Conservation (phyloP, 2,113 vertebrate species). For the Gymnogyps californianus region DNA sequence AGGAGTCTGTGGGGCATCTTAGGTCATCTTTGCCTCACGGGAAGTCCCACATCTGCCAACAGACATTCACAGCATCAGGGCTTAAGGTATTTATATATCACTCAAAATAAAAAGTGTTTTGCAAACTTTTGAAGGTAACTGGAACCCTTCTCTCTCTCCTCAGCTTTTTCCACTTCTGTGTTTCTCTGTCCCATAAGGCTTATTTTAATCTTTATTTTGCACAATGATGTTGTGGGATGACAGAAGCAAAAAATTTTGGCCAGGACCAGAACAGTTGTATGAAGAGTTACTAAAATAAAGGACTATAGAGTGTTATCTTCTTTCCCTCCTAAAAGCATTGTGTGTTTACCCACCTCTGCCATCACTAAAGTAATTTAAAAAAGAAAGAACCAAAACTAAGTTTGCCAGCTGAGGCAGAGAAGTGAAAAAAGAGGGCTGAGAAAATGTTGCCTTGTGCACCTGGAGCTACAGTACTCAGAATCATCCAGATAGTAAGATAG, state of each 20-base stretch:
- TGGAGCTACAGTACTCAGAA: background rate
- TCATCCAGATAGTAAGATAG: background rate
- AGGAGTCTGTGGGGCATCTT: background rate
- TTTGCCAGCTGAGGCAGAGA: fast-evolving
- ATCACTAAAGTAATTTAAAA: background rate
- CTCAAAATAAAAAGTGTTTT: background rate
- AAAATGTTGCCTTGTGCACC: background rate
- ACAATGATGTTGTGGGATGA: background rate
- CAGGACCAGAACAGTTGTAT: background rate
- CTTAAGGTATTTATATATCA: background rate
- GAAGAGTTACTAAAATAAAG: background rate
- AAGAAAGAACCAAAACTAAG: background rate
- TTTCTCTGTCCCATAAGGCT: background rate
- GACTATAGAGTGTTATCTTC: background rate
- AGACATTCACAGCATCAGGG: background rate
- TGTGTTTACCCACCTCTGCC: background rate
- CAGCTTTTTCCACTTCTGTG: background rate
- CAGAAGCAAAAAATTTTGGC: background rate
- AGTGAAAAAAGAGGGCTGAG: background rate
- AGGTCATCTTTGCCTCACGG: background rate
- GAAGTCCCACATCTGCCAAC: background rate
- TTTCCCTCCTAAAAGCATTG: background rate
- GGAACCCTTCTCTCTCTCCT: background rate
- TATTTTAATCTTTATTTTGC: background rate
- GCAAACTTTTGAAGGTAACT: background rate